Evolutionary conservation across 2,888 invertebrate species (phyloP).

Genomic region (Leucoptera coffeella): DNA sequence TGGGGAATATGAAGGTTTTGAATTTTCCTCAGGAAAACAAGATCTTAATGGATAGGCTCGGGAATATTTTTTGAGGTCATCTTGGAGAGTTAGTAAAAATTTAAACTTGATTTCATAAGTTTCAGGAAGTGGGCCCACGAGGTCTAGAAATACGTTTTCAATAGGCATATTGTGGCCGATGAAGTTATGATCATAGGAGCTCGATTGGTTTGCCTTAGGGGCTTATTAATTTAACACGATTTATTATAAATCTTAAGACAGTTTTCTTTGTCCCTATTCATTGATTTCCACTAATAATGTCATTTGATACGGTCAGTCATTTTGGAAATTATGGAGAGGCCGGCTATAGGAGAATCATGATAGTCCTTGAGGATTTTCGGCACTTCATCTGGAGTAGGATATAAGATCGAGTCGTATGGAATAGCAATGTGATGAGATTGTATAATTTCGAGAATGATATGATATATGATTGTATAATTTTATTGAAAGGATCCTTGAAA

Average conservation of each 20-base stretch:
- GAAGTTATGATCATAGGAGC: slow-evolving; percentile 1
- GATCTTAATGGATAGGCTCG: too few species aligned
- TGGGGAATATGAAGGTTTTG: too few species aligned
- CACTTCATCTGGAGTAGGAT: background rate
- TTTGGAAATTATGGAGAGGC: background rate
- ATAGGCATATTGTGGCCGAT: slow-evolving; percentile 1
- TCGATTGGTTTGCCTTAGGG: background rate
- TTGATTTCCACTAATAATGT: background rate
- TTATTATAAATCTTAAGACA: background rate
- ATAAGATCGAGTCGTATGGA: background rate
- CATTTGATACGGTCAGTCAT: background rate
- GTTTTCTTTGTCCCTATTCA: background rate
- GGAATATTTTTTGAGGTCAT: too few species aligned
- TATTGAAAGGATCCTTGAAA: slow-evolving; percentile 1
- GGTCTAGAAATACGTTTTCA: slow-evolving; percentile 1
- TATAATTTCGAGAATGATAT: background rate
- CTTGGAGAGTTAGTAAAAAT: too few species aligned
- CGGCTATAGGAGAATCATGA: background rate
- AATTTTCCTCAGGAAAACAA: too few species aligned
- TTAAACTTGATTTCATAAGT: background rate
- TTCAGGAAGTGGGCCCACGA: slow-evolving; percentile 1
- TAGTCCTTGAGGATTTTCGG: background rate
- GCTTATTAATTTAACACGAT: background rate
- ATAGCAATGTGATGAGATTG: background rate
- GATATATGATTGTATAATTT: slow-evolving; percentile 1